Evolutionary conservation across 1,140 invertebrate species (phyloP), one percentile per base, ranked within the genome.

Genomic region (Eciton burchellii): DNA sequence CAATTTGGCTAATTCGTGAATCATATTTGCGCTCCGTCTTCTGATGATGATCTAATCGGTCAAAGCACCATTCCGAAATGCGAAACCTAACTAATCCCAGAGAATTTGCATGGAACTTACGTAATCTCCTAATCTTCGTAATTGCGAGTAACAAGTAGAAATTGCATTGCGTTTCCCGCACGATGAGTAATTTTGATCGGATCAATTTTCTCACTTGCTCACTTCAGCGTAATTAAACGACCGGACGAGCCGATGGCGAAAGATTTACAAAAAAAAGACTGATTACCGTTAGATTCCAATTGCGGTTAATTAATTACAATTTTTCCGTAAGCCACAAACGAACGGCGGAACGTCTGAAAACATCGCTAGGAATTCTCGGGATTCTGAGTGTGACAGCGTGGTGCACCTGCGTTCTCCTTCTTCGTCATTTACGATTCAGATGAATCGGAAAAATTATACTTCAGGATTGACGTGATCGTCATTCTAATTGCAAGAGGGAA

Each of bases 241-340:
- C 26, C 43, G 19, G 24, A 60, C 43, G 56, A 24, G 24, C 59
- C 49, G 65, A 68, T 24, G 14, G 45, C n/a, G 49, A 68, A 73
- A 73, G 45, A 59, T 59, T 43, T 0, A 19, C 43, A 8, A 35
- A 21, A 1, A 24, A 72, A 59, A 45, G 29, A n/a, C 35, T 19
- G n/a, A 49, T 29, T 26, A 5, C 43, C 3, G 3, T 62, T 3
- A 6, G n/a, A 62, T 35, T 62, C 26, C 47, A 62, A 62, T 62
- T 74, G 56, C 41, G 24, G 41, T 62, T 73, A 73, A 74, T 74
- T 74, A 62, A 63, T 74, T 43, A 41, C 62, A 74, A 62, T 62
- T 74, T 60, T 47, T 41, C 57, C 26, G 41, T 62, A 19, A 62
- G n/a, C 43, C 26, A 26, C 43, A 29, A 24, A 24, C n/a, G 52